Conservation (phyloP, 1,140 invertebrate species). For the Portunus trituberculatus region DNA sequence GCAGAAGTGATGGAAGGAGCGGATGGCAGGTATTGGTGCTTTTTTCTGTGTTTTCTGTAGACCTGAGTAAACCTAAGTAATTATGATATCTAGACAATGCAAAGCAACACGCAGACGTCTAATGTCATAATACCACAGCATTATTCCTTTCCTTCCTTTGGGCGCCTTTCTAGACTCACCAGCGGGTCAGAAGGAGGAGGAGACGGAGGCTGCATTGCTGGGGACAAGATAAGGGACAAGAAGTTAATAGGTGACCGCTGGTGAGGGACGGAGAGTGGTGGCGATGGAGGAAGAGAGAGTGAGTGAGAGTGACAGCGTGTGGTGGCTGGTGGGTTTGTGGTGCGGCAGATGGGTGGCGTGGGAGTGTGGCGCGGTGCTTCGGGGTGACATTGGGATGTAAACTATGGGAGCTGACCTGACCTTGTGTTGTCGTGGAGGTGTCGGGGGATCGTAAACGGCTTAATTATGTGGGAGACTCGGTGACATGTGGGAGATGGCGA, state of each 20-base stretch:
- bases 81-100: too few relatives aligned
- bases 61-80: too few relatives aligned
- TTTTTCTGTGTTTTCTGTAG: neutral
- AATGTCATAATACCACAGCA: too few relatives aligned
- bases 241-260: too few relatives aligned
- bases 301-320: neutral
- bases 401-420: neutral
- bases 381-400: neutral
- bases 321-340: neutral
- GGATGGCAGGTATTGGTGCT: neutral
- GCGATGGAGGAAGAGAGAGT: neutral
- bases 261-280: neutral
- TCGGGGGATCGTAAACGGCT: neutral
- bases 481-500: neutral
- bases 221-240: too few relatives aligned
- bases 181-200: too few relatives aligned
- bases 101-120: too few relatives aligned
- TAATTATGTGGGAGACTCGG: neutral
- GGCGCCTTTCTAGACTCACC: too few relatives aligned
- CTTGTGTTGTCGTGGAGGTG: neutral
- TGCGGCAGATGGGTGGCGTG: neutral
- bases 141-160: too few relatives aligned
- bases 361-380: neutral
- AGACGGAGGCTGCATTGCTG: too few relatives aligned
- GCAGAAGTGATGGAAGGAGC: neutral